These are phyloP conservation scores for Lasius platythorax DNA, from an alignment of 2,888 invertebrate species.

Conservation along the genomic window DNA sequence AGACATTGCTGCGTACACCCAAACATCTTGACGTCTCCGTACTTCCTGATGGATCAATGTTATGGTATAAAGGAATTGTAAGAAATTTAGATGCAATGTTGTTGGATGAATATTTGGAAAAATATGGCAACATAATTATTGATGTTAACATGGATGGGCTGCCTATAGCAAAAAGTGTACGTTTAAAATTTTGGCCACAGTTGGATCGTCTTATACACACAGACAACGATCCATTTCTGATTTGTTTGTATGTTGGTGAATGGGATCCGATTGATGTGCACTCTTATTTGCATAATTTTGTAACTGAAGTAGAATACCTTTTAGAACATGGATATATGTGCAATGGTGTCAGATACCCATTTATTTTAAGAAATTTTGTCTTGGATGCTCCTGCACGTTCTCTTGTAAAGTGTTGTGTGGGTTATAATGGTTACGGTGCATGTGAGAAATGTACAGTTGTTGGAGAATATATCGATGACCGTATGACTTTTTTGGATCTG, in stretches of 20 bases:
- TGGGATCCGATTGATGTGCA: background rate
- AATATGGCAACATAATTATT: constrained; percentile 2
- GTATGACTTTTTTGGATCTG: background rate
- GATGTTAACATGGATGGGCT: constrained; percentile 14
- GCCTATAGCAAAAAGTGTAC: background rate
- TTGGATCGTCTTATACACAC: background rate
- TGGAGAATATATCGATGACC: background rate
- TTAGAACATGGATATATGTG: background rate
- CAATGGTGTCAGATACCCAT: background rate
- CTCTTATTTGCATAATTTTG: constrained; percentile 1
- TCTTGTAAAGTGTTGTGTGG: constrained; percentile 7
- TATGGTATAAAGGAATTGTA: constrained; percentile 8
- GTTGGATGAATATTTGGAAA: background rate
- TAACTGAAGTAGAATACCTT: background rate
- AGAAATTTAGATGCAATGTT: constrained; percentile 1
- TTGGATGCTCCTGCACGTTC: constrained; percentile 8
- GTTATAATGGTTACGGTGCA: background rate
- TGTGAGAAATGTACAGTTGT: constrained; percentile 1
- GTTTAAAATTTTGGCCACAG: constrained; percentile 5
- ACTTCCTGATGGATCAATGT: background rate
- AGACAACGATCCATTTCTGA: background rate
- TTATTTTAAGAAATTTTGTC: background rate
- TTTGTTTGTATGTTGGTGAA: background rate
- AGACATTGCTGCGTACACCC: background rate
- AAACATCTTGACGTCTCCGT: background rate